phyloP scores from a whole-genome alignment of 2,797 vertebrate species.

The Falco naumanni region DNA sequence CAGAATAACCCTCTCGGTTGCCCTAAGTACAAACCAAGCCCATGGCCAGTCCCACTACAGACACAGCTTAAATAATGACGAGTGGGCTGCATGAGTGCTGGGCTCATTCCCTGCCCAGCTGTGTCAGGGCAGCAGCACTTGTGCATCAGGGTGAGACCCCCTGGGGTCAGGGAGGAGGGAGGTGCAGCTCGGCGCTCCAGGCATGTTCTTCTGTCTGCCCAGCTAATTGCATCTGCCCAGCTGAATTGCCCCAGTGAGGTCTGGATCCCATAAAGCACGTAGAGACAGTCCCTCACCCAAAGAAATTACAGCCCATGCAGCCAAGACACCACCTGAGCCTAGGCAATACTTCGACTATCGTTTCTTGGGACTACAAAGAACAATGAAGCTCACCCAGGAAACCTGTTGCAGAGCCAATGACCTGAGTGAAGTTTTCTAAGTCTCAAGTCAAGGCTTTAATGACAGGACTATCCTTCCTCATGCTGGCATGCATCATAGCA shows the following conservation, averaged over 20 bases:
- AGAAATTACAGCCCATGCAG: background rate
- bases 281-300: background rate
- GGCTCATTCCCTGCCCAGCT: background rate
- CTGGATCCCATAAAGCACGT: background rate
- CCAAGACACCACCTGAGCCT: background rate
- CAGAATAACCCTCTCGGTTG: background rate
- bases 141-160: background rate
- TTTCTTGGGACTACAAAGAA: background rate
- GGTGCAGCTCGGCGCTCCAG: background rate
- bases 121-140: background rate
- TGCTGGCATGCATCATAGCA: accelerated
- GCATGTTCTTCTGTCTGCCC: background rate
- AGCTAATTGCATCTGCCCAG: background rate
- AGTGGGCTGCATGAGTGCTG: background rate
- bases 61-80: background rate
- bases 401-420: background rate
- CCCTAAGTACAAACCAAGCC: background rate
- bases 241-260: background rate
- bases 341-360: too few species aligned
- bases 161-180: background rate
- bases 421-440: background rate
- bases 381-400: background rate
- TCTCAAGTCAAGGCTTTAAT: background rate
- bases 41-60: background rate
- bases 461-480: background rate